phyloP scores from a whole-genome alignment of 2,797 vertebrate genomes.

The Lacerta bilineata region DNA sequence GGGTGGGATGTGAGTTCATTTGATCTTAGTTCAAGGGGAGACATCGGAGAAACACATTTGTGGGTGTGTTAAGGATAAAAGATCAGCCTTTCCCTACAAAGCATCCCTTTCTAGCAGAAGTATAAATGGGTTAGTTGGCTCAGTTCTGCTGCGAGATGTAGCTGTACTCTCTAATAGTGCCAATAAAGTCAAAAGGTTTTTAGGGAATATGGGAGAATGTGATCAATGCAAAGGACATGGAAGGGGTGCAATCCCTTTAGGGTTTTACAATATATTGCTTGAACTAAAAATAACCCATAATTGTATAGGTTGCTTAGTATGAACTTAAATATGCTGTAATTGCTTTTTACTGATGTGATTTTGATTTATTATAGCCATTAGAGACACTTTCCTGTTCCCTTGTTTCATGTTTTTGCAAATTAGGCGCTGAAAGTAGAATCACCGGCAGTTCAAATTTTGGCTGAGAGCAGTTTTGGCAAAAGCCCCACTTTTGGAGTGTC shows the following conservation, averaged over 20 bases:
- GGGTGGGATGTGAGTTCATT: constrained; percentile 20
- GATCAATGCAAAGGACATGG: constrained; percentile 67
- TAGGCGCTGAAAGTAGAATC: constrained; percentile 42
- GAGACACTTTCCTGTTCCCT: constrained; percentile 63
- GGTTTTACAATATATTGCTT: constrained; percentile 49
- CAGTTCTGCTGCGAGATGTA: constrained; percentile 52
- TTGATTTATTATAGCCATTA: constrained; percentile 76
- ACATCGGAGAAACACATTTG: not conserved
- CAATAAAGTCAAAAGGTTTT: constrained; percentile 61
- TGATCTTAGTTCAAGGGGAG: constrained; percentile 39
- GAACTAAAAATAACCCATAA: constrained; percentile 66
- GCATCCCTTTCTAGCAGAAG: constrained; percentile 40
- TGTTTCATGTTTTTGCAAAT: constrained; percentile 55
- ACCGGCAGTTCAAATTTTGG: constrained; percentile 58
- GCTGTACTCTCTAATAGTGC: constrained; percentile 63
- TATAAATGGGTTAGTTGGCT: constrained; percentile 64
- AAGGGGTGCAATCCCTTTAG: constrained; percentile 53
- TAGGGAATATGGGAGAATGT: constrained; percentile 64
- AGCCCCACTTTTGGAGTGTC: constrained; percentile 34
- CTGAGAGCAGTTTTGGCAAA: constrained; percentile 61
- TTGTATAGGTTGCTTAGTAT: constrained; percentile 67
- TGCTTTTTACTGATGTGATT: constrained; percentile 68
- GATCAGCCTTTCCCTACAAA: constrained; percentile 40
- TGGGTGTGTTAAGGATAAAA: constrained; percentile 3
- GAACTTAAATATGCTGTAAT: constrained; percentile 74